Evolutionary conservation across 2,888 invertebrate genomes (phyloP).

Genomic region (Scelioninae gen. 2): DNA sequence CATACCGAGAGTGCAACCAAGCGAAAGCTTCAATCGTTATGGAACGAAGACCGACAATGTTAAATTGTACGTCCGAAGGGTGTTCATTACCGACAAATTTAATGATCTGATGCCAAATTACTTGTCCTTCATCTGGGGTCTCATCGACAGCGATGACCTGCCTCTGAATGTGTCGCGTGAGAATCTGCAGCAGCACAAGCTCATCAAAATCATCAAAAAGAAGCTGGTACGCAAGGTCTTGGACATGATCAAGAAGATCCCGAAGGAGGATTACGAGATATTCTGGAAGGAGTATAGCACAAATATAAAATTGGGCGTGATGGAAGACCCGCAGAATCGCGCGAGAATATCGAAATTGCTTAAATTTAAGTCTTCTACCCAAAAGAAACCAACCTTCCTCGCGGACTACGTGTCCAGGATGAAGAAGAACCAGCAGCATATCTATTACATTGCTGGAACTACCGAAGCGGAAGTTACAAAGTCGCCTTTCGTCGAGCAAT

Average conservation of each 20-base stretch:
- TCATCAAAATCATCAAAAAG: constrained; percentile 99
- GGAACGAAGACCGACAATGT: constrained; percentile 96
- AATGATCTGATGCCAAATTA: constrained; percentile 99
- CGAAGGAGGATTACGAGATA: constrained; percentile 89
- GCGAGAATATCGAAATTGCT: constrained; percentile 96
- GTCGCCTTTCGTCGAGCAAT: constrained; percentile 96
- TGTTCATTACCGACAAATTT: constrained; percentile 99
- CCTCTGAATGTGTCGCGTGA: constrained; percentile 99
- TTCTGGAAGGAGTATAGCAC: constrained; percentile 99
- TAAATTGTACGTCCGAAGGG: constrained; percentile 97
- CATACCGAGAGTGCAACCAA: constrained; percentile 92
- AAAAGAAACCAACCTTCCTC: constrained; percentile 83
- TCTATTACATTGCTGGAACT: constrained; percentile 97
- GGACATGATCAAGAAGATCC: constrained; percentile 98
- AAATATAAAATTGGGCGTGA: constrained; percentile 96
- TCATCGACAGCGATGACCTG: constrained; percentile 99
- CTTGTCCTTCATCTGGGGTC: constrained; percentile 94
- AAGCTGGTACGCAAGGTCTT: constrained; percentile 97
- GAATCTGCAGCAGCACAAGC: constrained; percentile 98
- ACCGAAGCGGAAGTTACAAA: constrained; percentile 89
- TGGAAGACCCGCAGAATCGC: constrained; percentile 98
- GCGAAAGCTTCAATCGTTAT: constrained; percentile 96
- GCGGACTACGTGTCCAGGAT: constrained; percentile 95
- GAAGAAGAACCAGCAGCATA: constrained; percentile 95
- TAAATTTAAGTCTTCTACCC: constrained; percentile 89